These are phyloP conservation scores for Chrysaora quinquecirrha DNA, from an alignment of 30 jellyfish, hydroid and myxozoan species.

Conservation along the genomic window DNA sequence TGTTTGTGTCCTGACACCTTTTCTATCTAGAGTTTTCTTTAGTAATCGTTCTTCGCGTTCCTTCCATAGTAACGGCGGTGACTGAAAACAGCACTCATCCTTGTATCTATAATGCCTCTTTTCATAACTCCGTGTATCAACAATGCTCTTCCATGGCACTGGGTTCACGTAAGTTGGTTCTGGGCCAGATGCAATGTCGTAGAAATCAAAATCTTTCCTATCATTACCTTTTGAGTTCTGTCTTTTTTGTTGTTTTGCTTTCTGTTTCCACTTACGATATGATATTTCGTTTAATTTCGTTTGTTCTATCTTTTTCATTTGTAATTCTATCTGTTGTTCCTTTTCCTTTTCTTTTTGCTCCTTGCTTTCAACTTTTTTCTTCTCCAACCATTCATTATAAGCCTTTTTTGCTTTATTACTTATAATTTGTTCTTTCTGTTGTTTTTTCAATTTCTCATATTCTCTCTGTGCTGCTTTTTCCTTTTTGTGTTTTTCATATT, in stretches of 20 bases:
- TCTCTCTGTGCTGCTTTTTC: constrained; percentile 73
- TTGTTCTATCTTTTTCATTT: constrained; percentile 22
- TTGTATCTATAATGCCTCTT: neutral
- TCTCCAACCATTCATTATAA: constrained; percentile 44
- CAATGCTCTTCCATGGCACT: constrained; percentile 64
- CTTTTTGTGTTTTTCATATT: constrained; percentile 24
- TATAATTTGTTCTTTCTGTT: constrained; percentile 53
- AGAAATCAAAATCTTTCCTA: neutral
- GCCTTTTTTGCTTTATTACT: constrained; percentile 23
- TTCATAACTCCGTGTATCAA: neutral
- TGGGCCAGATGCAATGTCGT: constrained; percentile 32
- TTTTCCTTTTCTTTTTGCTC: constrained; percentile 17
- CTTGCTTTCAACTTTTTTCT: constrained; percentile 16
- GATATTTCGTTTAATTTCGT: constrained; percentile 22
- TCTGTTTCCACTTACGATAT: constrained; percentile 48
- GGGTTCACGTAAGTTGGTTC: constrained; percentile 71
- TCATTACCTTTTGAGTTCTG: neutral
- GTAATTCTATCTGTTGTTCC: neutral
- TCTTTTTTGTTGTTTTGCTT: neutral
- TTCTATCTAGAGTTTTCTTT: neutral
- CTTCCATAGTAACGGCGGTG: constrained; percentile 84
- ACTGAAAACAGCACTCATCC: constrained; percentile 7
- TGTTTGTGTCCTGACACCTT: neutral
- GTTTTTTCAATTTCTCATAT: constrained; percentile 57
- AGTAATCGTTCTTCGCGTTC: constrained; percentile 48